Evolutionary conservation across 2,888 invertebrate genomes (phyloP).

Genomic region (Parnassius apollo): DNA sequence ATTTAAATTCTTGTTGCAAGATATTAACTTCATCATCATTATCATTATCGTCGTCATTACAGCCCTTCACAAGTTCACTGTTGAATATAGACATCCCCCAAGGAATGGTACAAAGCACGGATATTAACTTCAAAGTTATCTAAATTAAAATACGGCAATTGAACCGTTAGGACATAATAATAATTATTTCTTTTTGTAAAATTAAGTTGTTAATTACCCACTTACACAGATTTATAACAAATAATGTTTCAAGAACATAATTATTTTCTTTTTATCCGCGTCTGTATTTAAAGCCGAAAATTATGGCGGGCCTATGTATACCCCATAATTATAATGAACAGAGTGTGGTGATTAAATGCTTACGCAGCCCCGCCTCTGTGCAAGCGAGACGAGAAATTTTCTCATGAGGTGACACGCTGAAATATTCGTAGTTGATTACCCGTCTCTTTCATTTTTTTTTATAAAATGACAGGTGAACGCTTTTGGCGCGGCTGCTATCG

Average conservation of each 20-base stretch:
- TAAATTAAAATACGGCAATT: too few species aligned
- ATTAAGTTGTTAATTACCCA: too few species aligned
- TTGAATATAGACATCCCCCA: too few species aligned
- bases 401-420: conserved; percentile 21
- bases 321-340: conserved; percentile 31
- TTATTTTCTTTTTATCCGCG: neutral
- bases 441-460: conserved; percentile 19
- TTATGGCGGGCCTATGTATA: conserved; percentile 22
- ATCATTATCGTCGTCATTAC: too few species aligned
- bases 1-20: too few species aligned
- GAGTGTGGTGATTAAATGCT: conserved; percentile 31
- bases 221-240: conserved; percentile 8
- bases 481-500: conserved; percentile 6
- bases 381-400: conserved; percentile 25
- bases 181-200: too few species aligned
- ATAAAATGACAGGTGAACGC: conserved; percentile 24
- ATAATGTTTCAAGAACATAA: neutral
- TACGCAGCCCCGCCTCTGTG: conserved; percentile 29
- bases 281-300: conserved; percentile 17
- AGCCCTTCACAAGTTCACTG: too few species aligned
- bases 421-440: conserved; percentile 17
- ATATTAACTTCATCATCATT: too few species aligned
- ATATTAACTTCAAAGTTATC: too few species aligned
- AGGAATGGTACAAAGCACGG: too few species aligned
- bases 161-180: too few species aligned